These are phyloP conservation scores for Distichodus sexfasciatus DNA, from an alignment of 2,797 vertebrate genomes.

Conservation along the genomic window DNA sequence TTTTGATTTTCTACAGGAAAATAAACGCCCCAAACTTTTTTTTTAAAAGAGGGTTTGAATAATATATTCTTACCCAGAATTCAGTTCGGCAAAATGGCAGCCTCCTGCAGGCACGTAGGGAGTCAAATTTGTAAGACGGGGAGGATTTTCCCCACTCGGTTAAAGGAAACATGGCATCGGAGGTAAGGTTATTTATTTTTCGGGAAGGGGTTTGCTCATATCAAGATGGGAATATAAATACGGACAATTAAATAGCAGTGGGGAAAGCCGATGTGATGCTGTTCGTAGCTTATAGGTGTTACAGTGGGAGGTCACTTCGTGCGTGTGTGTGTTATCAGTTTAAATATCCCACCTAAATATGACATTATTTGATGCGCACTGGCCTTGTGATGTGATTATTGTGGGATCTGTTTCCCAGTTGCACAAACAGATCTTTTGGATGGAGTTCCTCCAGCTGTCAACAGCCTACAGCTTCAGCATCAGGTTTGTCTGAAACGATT, in stretches of 20 bases:
- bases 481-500: conserved; percentile 64
- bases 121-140: conserved; percentile 53
- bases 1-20: neutral
- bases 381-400: too few species aligned
- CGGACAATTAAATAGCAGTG: too few species aligned
- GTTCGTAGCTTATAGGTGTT: too few species aligned
- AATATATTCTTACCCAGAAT: conserved; percentile 13
- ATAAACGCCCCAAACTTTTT: neutral
- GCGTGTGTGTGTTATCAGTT: too few species aligned
- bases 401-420: neutral
- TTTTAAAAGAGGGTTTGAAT: neutral
- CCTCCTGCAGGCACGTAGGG: conserved; percentile 59
- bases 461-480: conserved; percentile 58
- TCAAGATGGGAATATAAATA: too few species aligned
- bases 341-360: too few species aligned
- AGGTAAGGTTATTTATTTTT: conserved; percentile 54
- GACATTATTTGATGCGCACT: too few species aligned
- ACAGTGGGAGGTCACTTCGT: too few species aligned
- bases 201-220: neutral
- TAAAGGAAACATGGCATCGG: conserved; percentile 44
- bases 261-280: too few species aligned
- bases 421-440: conserved; percentile 68
- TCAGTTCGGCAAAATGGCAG: conserved; percentile 68
- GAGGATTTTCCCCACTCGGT: conserved; percentile 41
- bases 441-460: conserved; percentile 59